phyloP scores from a whole-genome alignment of 2,888 invertebrate species.

The Adelognathus sp. region DNA sequence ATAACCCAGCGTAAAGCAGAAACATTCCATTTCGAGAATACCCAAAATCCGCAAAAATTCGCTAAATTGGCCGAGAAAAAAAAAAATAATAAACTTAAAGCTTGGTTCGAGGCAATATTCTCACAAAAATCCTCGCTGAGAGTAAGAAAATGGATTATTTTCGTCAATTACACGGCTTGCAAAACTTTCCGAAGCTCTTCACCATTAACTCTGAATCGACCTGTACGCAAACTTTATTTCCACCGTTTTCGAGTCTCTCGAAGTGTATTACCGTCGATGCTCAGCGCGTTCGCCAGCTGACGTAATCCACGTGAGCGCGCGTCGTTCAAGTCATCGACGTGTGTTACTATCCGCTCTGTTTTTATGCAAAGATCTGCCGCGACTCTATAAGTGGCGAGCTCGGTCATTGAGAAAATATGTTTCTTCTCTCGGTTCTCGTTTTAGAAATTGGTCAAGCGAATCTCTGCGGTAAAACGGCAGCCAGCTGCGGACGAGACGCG shows the following conservation, averaged over 20 bases:
- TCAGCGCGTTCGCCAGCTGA: conserved; percentile 33
- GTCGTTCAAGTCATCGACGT: conserved; percentile 47
- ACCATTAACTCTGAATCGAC: neutral
- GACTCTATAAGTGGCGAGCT: neutral
- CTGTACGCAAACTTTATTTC: no score
- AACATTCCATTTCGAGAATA: no score
- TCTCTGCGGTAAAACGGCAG: neutral
- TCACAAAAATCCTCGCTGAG: no score
- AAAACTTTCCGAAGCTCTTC: neutral
- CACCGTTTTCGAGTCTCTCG: neutral
- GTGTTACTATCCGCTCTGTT: conserved; percentile 35
- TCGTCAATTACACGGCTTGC: neutral
- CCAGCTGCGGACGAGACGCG: neutral
- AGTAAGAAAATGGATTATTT: no score
- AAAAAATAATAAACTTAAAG: no score
- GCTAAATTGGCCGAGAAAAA: no score
- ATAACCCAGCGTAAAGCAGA: no score
- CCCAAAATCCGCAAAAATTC: no score
- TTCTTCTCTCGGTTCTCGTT: conserved; percentile 2
- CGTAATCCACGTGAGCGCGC: conserved; percentile 45
- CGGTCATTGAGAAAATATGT: neutral
- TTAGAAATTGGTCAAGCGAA: conserved; percentile 32
- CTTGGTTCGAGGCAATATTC: no score
- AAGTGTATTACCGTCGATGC: neutral
- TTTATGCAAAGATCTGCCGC: conserved; percentile 11